Evolutionary conservation across 2,113 vertebrate genomes (phyloP).

Genomic region (Rhipidura dahli): DNA sequence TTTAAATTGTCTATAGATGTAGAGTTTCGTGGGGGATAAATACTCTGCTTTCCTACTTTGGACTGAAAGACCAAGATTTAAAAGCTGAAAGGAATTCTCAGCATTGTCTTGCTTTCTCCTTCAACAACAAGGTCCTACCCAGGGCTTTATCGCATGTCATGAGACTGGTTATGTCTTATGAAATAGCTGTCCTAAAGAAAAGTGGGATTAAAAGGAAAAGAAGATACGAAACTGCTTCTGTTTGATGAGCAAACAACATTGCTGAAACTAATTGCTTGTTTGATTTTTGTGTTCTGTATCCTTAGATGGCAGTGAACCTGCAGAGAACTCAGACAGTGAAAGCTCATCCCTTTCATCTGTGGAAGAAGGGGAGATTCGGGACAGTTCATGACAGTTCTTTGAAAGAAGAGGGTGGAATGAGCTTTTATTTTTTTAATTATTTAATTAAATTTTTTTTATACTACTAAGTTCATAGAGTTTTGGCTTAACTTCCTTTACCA

Average conservation of each 20-base stretch:
- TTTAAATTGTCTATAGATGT: background rate
- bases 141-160: background rate
- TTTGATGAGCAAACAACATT: background rate
- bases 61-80: background rate
- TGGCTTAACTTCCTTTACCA: background rate
- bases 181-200: background rate
- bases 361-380: constrained; percentile 68
- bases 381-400: constrained; percentile 23
- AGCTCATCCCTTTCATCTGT: constrained; percentile 54
- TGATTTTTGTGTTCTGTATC: background rate
- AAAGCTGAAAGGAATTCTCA: background rate
- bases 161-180: background rate
- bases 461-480: background rate
- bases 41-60: background rate
- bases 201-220: background rate
- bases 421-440: background rate
- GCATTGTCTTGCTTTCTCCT: background rate
- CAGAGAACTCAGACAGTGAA: constrained; percentile 46
- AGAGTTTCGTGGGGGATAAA: background rate
- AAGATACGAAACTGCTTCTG: background rate
- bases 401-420: background rate
- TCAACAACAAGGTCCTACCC: background rate
- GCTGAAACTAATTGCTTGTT: constrained; percentile 47
- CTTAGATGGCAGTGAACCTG: constrained; percentile 66
- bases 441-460: background rate